Conservation (phyloP, 2,113 vertebrate species). For the pig (Sus scrofa) region T2T-Sscrofa CM000812.6:46612501-46613000, state of each 20-base stretch:
- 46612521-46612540: neutral
- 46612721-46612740: constrained; percentile 50
- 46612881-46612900: neutral
- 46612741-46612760: constrained; percentile 31
- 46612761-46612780: constrained; percentile 2
- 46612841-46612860: neutral
- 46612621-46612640: neutral
- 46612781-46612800: constrained; percentile 48
- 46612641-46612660: constrained; percentile 29
- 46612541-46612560: neutral
- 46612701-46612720: constrained; percentile 65
- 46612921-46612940: neutral
- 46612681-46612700: constrained; percentile 62
- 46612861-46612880: neutral
- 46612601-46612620: constrained; percentile 61
- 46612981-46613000: neutral
- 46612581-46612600: neutral
- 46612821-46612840: neutral
- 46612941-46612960: neutral
- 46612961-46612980: neutral
- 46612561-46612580: neutral
- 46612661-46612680: constrained; percentile 31
- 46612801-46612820: constrained; percentile 15
- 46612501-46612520: neutral
- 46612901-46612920: neutral